Conservation (phyloP, 2,888 invertebrate genomes). For the Archips xylosteana region DNA sequence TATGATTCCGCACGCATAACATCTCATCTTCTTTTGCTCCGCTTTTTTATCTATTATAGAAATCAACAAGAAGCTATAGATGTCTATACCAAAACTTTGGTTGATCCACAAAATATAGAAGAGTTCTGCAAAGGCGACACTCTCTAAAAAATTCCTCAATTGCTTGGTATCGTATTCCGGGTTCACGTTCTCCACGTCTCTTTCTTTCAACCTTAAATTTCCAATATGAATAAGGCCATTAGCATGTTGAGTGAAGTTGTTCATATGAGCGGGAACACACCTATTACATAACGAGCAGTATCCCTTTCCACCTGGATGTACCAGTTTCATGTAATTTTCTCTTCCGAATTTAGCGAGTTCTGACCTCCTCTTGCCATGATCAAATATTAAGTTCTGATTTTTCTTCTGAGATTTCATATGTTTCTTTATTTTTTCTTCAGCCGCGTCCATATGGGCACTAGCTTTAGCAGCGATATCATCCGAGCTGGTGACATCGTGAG, state of each 20-base stretch:
- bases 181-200: slow-evolving; percentile 45
- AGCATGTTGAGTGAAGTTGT: slow-evolving; percentile 58
- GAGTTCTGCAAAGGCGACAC: slow-evolving; percentile 38
- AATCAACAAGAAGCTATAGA: slow-evolving; percentile 56
- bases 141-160: slow-evolving; percentile 43
- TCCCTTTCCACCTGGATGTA: slow-evolving; percentile 60
- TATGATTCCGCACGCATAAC: slow-evolving; percentile 58
- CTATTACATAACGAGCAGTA: slow-evolving; percentile 64
- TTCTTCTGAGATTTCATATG: not conserved
- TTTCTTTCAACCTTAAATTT: slow-evolving; percentile 57
- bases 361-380: slow-evolving; percentile 60
- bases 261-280: slow-evolving; percentile 56
- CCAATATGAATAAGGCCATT: slow-evolving; percentile 58
- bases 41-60: slow-evolving; percentile 48
- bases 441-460: slow-evolving; percentile 13
- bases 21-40: slow-evolving; percentile 54
- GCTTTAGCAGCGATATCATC: slow-evolving; percentile 21
- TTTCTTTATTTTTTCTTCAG: slow-evolving; percentile 17
- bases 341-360: slow-evolving; percentile 60
- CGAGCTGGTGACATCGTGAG: slow-evolving; percentile 44
- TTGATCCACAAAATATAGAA: slow-evolving; percentile 52
- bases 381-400: slow-evolving; percentile 35
- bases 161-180: slow-evolving; percentile 43
- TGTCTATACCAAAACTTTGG: slow-evolving; percentile 47
- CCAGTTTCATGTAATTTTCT: slow-evolving; percentile 61